phyloP scores from a whole-genome alignment of 2,113 vertebrate genomes.

The Onychorhynchus coronatus region DNA sequence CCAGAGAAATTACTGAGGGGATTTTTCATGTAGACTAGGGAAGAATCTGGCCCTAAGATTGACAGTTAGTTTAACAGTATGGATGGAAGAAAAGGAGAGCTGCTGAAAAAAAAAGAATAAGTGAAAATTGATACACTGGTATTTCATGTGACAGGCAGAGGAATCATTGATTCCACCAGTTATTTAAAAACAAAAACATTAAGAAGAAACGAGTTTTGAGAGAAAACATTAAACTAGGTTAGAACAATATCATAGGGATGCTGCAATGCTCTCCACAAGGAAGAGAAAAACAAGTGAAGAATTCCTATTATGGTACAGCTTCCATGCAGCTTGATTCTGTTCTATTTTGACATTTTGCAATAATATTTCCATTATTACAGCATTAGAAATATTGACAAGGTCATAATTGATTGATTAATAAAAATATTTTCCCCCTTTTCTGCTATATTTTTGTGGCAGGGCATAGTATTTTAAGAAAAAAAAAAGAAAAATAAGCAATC shows the following conservation, averaged over 20 bases:
- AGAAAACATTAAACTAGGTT: not conserved
- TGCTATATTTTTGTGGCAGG: not conserved
- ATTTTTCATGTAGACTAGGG: not conserved
- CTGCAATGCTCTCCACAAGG: not conserved
- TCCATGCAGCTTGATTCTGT: not conserved
- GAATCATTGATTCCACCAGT: not conserved
- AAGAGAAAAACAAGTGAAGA: not conserved
- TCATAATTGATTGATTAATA: not conserved
- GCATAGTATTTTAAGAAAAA: not conserved
- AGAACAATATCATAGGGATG: not conserved
- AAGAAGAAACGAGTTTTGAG: not conserved
- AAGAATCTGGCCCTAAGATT: not conserved
- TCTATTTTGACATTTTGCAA: not conserved
- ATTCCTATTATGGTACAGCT: not conserved
- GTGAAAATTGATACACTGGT: not conserved
- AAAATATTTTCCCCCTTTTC: not conserved
- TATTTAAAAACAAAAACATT: not conserved
- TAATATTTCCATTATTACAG: not conserved
- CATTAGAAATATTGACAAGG: not conserved
- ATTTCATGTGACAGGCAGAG: not conserved
- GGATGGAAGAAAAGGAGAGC: not conserved
- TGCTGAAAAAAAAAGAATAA: not conserved
- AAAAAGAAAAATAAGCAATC: not conserved
- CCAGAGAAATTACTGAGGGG: not conserved
- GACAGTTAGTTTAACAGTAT: not conserved